Base-by-base conservation (phyloP, 1,140 invertebrate genomes). In the Orchesella cincta region DNA sequence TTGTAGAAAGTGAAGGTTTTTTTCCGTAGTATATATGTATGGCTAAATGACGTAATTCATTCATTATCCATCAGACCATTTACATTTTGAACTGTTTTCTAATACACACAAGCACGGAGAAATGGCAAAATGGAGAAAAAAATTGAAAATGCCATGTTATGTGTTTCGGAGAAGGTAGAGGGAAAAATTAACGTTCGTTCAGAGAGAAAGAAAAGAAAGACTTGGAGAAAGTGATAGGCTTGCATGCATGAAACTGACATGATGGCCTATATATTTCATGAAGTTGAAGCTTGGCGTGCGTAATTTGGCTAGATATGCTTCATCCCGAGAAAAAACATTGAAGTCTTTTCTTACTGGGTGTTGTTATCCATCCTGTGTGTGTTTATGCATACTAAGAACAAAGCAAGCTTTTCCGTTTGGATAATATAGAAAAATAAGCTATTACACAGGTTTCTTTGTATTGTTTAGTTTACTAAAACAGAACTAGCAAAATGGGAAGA, bases 201-300 rank as follows among this genome's bases (percentile, higher is more conserved):
- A 14, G 52, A 8, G 54, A 5, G 23, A 12, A 28, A 62, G 23
- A 62, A 62, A 62, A 46, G n/a, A n/a, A n/a, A n/a, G n/a, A n/a
- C n/a, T n/a, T n/a, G n/a, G 31, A 67, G 31, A 67, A 67, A 67
- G 31, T 31, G 62, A 31, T 31, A n/a, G 8, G 31, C 62, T 67
- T 67, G 31, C 62, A 67, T 67, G 62, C 62, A 67, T 67, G 28
- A 67, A 67, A 33, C 62, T 67, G 62, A 67, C 62, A 67, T 67
- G 62, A 67, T 33, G 62, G 62, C 62, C 62, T 67, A 67, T 29
- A 67, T 67, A 31, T 67, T 67, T 67, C 31, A 67, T 67, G 31
- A 67, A 31, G 26, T 67, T 31, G 62, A 67, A 46, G 62, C 8
- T 67, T 16, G n/a, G 31, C 62, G 62, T 67, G 62, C 31, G 62